Percentiles rank a stretch among this genome's conserved stretches.
These are phyloP conservation scores for Vidua macroura DNA, from an alignment of 2,113 vertebrate species.

Conservation along the genomic window DNA sequence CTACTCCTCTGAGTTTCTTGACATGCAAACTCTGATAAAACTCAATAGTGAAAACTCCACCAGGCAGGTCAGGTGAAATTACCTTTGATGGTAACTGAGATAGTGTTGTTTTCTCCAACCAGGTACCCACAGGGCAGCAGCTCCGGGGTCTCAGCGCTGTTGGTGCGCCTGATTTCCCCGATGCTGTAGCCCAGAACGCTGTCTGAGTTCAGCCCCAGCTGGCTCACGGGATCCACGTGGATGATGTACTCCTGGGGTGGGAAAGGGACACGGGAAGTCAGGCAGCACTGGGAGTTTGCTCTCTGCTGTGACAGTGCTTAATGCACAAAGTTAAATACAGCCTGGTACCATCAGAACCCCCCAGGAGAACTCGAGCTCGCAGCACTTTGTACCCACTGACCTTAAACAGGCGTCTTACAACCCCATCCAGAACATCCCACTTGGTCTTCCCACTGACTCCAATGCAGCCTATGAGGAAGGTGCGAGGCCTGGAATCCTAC, in stretches of 20 bases:
- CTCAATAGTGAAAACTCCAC: background rate
- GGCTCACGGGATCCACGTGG: conserved; percentile 89
- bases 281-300: background rate
- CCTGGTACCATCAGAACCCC: background rate
- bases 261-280: background rate
- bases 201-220: conserved; percentile 91
- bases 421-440: conserved; percentile 97
- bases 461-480: conserved; percentile 95
- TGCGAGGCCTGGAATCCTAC: conserved; percentile 81
- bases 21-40: background rate
- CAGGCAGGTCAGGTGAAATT: background rate
- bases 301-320: background rate
- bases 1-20: background rate
- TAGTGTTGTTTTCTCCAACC: conserved; percentile 94
- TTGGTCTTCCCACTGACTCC: conserved; percentile 98
- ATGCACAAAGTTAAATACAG: background rate
- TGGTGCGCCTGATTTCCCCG: conserved; percentile 85
- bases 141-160: conserved; percentile 81
- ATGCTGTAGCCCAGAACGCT: conserved; percentile 94
- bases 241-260: conserved; percentile 88
- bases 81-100: conserved; percentile 92
- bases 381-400: conserved; percentile 65
- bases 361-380: rapidly evolving
- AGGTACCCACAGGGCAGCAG: conserved; percentile 96
- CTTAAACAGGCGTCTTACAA: conserved; percentile 93